Evolutionary conservation across 2,113 vertebrate genomes (phyloP).

Genomic region (Lycaon pictus): DNA sequence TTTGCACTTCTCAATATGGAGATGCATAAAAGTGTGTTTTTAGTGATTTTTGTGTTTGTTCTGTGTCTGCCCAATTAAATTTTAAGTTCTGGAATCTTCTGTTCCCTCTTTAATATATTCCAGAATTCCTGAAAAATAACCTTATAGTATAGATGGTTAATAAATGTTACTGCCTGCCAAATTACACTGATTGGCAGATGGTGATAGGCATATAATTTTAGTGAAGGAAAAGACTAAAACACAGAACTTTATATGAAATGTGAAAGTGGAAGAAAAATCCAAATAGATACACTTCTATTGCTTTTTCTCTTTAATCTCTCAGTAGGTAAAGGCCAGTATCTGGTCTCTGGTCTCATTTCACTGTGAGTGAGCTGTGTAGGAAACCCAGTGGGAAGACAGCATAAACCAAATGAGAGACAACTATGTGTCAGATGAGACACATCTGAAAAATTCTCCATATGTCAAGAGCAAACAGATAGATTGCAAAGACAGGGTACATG

Average conservation of each 20-base stretch:
- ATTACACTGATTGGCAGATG: not conserved
- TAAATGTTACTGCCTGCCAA: not conserved
- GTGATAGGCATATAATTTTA: not conserved
- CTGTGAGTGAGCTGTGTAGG: not conserved
- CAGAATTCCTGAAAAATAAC: not conserved
- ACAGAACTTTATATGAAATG: not conserved
- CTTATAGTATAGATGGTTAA: not conserved
- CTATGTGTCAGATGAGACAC: not conserved
- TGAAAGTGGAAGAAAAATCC: not conserved
- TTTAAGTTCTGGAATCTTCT: slow-evolving; percentile 10
- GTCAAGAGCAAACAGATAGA: not conserved
- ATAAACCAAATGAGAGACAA: not conserved
- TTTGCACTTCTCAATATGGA: not conserved
- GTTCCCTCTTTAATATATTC: slow-evolving; percentile 5
- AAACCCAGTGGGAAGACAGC: not conserved
- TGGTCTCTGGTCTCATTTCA: not conserved
- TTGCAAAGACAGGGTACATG: not conserved
- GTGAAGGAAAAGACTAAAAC: slow-evolving; percentile 13
- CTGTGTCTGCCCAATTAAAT: slow-evolving; percentile 9
- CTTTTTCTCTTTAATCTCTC: not conserved
- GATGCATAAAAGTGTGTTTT: slow-evolving; percentile 5
- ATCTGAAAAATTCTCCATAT: not conserved
- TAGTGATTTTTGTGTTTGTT: slow-evolving; percentile 1
- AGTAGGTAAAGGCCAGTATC: not conserved
- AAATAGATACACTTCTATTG: not conserved